These are phyloP conservation scores for Pandemis cinnamomeana DNA, from an alignment of 2,888 invertebrate species.

Conservation along the genomic window DNA sequence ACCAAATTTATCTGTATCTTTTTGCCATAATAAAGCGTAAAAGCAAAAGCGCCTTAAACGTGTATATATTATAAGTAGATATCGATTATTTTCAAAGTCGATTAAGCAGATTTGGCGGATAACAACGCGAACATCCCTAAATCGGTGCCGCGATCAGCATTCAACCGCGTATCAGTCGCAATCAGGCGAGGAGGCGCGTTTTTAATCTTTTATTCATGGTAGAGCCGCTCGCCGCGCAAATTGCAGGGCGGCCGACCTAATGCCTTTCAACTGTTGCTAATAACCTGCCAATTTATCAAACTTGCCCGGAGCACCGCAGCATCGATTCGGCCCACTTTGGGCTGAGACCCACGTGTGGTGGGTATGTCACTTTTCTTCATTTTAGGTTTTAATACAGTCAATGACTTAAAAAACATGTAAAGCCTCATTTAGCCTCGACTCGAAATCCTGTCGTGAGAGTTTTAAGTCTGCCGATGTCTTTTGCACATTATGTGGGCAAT, in stretches of 20 bases:
- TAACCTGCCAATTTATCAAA: slow-evolving; percentile 85
- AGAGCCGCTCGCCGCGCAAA: slow-evolving; percentile 72
- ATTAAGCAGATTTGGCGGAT: slow-evolving; percentile 56
- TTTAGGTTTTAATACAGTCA: slow-evolving; percentile 18
- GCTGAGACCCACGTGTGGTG: slow-evolving; percentile 53
- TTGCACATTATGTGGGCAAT: no score
- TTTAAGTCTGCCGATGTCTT: no score
- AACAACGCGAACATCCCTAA: slow-evolving; percentile 58
- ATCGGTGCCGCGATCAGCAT: slow-evolving; percentile 61
- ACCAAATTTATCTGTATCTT: not conserved
- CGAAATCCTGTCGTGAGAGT: not conserved
- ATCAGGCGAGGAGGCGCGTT: slow-evolving; percentile 70
- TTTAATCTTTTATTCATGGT: slow-evolving; percentile 80
- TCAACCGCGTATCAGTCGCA: slow-evolving; percentile 68
- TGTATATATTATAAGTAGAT: slow-evolving; percentile 29
- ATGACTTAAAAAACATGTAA: not conserved
- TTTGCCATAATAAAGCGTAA: slow-evolving; percentile 8
- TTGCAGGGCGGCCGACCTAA: slow-evolving; percentile 82
- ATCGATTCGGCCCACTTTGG: slow-evolving; percentile 61
- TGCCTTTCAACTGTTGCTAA: slow-evolving; percentile 85
- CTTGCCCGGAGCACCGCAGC: slow-evolving; percentile 66
- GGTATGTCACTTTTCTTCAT: slow-evolving; percentile 49
- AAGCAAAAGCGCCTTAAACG: slow-evolving; percentile 20
- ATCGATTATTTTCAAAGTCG: slow-evolving; percentile 51
- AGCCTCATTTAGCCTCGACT: not conserved